These are phyloP conservation scores for Chloroceryle amazona DNA, from an alignment of 2,797 vertebrate genomes.

Conservation along the genomic window DNA sequence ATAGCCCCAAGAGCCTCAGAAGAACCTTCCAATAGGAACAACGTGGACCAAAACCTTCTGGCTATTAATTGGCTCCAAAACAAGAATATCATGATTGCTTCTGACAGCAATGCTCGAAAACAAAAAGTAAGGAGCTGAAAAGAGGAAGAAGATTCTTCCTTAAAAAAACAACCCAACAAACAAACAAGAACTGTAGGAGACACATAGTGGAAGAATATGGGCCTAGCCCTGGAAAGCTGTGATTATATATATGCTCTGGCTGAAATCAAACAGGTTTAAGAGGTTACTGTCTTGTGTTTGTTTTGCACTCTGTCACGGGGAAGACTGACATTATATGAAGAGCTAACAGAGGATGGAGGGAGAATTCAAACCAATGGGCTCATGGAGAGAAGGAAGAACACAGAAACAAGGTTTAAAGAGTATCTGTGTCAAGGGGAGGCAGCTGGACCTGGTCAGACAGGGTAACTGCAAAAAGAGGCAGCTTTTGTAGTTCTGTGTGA, in stretches of 20 bases:
- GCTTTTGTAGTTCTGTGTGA: neutral
- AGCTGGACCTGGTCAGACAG: neutral
- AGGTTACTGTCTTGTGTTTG: neutral
- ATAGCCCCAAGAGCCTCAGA: neutral
- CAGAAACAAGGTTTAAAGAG: neutral
- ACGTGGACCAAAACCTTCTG: neutral
- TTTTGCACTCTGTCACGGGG: neutral
- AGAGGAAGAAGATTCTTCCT: neutral
- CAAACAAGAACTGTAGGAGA: neutral
- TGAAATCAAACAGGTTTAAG: neutral
- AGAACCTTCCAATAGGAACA: neutral
- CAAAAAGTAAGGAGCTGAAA: neutral
- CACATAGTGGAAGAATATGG: neutral
- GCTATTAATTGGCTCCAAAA: neutral
- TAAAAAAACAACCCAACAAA: neutral
- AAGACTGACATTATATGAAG: neutral
- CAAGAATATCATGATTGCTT: neutral
- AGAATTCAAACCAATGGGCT: neutral
- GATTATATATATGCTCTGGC: fast-evolving
- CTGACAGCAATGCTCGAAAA: neutral
- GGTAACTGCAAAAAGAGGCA: neutral
- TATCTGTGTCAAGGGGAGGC: fast-evolving
- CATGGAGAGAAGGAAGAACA: neutral
- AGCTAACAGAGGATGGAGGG: neutral
- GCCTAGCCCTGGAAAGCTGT: neutral